Conservation (phyloP, 2,888 invertebrate species). For the Bombylius major region DNA sequence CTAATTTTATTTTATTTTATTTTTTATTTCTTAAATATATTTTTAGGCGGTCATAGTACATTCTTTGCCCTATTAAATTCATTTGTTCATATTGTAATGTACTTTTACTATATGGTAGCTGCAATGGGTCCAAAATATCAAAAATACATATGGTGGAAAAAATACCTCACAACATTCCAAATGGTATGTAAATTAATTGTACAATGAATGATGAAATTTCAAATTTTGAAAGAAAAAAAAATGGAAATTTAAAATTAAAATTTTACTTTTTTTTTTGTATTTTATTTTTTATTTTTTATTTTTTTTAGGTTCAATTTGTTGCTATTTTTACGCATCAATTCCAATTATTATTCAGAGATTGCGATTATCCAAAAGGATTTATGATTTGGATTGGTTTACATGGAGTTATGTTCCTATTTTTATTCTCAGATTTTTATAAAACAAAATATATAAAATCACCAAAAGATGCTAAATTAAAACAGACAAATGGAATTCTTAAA, state of each 20-base stretch:
- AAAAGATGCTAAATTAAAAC: conserved; percentile 19
- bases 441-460: conserved; percentile 49
- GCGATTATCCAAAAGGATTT: conserved; percentile 81
- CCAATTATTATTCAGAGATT: conserved; percentile 78
- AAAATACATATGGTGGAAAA: conserved; percentile 97
- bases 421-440: conserved; percentile 93
- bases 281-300: background rate
- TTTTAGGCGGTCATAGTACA: conserved; percentile 86
- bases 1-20: too few relatives aligned
- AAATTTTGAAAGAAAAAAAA: background rate
- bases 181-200: conserved; percentile 52
- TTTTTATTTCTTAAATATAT: background rate
- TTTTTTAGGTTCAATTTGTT: conserved; percentile 74
- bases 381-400: conserved; percentile 92
- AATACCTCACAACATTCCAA: conserved; percentile 87
- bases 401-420: conserved; percentile 83
- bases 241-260: background rate
- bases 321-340: conserved; percentile 84
- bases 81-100: conserved; percentile 94
- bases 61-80: conserved; percentile 90
- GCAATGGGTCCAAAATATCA: conserved; percentile 89
- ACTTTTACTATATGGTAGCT: conserved; percentile 91
- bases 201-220: background rate
- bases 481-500: conserved; percentile 10
- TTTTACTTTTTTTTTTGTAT: background rate